Conservation (phyloP, 2,888 invertebrate genomes). For the Ceriagrion tenellum region DNA sequence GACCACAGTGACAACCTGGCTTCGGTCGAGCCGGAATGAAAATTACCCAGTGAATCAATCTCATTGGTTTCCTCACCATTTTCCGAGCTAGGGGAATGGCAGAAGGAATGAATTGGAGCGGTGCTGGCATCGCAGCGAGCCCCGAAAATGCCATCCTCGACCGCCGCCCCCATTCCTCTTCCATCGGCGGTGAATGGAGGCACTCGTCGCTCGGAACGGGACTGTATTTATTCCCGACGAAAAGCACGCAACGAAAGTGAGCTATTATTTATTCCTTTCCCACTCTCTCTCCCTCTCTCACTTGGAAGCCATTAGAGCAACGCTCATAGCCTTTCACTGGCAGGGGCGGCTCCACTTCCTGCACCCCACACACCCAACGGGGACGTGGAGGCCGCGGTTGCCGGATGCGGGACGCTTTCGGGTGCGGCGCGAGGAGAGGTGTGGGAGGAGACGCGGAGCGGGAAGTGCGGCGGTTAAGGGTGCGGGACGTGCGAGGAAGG, state of each 20-base stretch:
- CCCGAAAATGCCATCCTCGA: neutral
- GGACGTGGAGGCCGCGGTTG: neutral
- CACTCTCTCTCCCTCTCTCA: neutral
- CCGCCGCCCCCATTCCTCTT: neutral
- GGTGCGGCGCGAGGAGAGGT: neutral
- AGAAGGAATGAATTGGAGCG: neutral
- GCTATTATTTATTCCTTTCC: neutral
- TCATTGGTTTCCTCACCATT: neutral
- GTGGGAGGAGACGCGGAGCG: neutral
- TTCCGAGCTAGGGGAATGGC: neutral
- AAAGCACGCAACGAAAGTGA: constrained; percentile 35
- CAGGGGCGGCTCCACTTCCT: neutral
- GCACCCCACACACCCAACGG: neutral
- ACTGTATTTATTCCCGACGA: neutral
- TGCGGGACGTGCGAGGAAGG: neutral
- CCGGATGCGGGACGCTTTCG: neutral
- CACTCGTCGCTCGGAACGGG: neutral
- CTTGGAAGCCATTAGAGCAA: constrained; percentile 12
- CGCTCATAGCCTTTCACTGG: neutral
- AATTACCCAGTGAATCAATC: neutral
- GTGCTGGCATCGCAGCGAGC: neutral
- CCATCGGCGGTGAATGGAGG: neutral
- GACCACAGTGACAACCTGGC: neutral
- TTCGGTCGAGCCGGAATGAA: neutral
- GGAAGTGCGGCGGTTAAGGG: neutral